phyloP scores from a whole-genome alignment of 2,113 vertebrate species.

The Pterocles burchelli region DNA sequence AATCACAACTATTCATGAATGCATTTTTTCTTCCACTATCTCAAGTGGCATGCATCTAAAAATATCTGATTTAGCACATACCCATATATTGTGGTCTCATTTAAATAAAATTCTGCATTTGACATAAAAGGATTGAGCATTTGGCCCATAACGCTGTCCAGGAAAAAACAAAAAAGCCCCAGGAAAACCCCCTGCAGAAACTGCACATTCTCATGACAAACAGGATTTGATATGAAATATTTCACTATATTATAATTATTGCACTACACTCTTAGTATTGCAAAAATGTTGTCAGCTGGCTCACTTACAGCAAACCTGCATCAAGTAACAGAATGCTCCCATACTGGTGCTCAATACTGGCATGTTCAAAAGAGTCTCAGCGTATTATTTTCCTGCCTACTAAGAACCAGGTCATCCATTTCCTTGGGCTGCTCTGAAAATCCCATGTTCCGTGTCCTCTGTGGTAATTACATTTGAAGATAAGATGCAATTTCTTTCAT shows the following conservation, averaged over 20 bases:
- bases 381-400: not conserved
- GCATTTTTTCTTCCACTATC: not conserved
- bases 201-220: not conserved
- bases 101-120: not conserved
- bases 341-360: rapidly evolving
- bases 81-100: not conserved
- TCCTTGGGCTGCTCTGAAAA: not conserved
- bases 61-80: slow-evolving; percentile 9
- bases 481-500: not conserved
- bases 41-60: not conserved
- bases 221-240: not conserved
- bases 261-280: not conserved
- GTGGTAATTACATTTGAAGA: not conserved
- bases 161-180: not conserved
- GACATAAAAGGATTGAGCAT: not conserved
- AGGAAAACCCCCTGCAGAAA: not conserved
- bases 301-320: not conserved
- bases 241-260: not conserved
- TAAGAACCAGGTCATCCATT: not conserved
- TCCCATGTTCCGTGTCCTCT: not conserved
- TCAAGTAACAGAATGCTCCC: not conserved
- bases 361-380: rapidly evolving
- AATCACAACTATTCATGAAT: not conserved
- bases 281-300: not conserved
- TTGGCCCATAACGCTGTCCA: not conserved